These are phyloP conservation scores for Barnardius zonarius DNA, from an alignment of 2,113 vertebrate species.

Conservation along the genomic window DNA sequence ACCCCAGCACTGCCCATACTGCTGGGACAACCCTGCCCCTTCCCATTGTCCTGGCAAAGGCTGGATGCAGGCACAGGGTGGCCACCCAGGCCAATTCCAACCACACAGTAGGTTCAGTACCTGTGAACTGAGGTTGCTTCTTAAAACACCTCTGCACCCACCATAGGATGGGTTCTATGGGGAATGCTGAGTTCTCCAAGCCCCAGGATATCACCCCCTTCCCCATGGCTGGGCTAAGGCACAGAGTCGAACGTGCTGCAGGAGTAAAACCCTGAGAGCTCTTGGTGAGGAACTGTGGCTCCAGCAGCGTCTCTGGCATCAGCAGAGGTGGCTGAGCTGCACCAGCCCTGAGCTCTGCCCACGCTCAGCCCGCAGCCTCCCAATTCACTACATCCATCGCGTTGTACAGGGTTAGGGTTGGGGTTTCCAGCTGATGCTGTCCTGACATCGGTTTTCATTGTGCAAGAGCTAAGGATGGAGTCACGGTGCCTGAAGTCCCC, in stretches of 20 bases:
- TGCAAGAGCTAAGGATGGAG: background rate
- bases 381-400: background rate
- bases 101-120: accelerated
- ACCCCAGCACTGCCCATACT: accelerated
- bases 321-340: background rate
- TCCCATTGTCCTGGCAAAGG: background rate
- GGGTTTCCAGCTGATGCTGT: background rate
- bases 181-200: background rate
- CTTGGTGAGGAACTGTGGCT: background rate
- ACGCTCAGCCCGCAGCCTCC: background rate
- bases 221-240: background rate
- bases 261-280: accelerated
- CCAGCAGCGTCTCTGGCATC: background rate
- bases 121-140: background rate
- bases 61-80: background rate
- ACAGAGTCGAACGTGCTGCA: background rate
- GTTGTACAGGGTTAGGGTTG: background rate
- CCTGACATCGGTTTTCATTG: background rate
- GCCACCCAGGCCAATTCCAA: background rate
- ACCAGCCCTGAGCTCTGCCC: background rate
- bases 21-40: background rate
- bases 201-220: background rate
- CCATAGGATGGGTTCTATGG: background rate
- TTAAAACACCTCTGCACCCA: background rate
- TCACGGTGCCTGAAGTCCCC: no score